These are phyloP conservation scores for Bettongia penicillata DNA, from an alignment of 2,113 vertebrate genomes.

Conservation along the genomic window DNA sequence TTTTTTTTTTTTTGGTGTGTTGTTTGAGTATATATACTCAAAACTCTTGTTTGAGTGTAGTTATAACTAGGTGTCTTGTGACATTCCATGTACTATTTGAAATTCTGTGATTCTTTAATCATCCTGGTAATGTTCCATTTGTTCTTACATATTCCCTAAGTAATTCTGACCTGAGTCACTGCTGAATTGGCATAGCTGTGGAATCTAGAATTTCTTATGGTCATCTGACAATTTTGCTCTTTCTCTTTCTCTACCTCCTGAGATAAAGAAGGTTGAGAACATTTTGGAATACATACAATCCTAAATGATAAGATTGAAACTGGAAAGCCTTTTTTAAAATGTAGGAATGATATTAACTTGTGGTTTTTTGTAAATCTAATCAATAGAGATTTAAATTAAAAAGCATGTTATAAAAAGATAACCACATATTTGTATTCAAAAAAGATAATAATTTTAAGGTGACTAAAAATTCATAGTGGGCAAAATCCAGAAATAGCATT, in stretches of 20 bases:
- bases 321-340: background rate
- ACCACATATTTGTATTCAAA: background rate
- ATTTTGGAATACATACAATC: background rate
- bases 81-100: background rate
- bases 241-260: background rate
- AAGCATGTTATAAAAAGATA: background rate
- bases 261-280: background rate
- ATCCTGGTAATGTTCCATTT: background rate
- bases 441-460: background rate
- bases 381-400: background rate
- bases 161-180: background rate
- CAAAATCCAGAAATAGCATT: background rate
- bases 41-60: background rate
- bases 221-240: background rate
- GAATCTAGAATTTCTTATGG: background rate
- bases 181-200: background rate
- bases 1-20: background rate
- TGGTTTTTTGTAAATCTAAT: background rate
- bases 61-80: background rate
- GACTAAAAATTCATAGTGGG: background rate
- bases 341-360: background rate
- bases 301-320: background rate
- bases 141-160: background rate
- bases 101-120: background rate
- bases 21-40: no score